These are phyloP conservation scores for Hyperoplus immaculatus DNA, from an alignment of 2,797 vertebrate genomes.

Conservation along the genomic window DNA sequence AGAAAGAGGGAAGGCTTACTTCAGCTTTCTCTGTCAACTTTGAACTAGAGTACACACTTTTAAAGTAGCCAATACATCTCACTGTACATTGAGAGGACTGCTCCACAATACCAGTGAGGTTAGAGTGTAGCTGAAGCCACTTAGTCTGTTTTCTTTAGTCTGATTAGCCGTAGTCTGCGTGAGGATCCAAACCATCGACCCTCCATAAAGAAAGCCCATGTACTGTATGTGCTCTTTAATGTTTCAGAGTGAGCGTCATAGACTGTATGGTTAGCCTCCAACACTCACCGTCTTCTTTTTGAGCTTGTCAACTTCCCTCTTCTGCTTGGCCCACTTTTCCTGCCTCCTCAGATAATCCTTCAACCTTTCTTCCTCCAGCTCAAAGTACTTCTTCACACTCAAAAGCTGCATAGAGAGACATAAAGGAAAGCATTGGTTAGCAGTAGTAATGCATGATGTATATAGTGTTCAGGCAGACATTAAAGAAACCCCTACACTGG, in stretches of 20 bases:
- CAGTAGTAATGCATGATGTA: background rate
- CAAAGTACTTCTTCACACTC: conserved; percentile 85
- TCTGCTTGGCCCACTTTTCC: conserved; percentile 74
- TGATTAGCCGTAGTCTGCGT: too few relatives aligned
- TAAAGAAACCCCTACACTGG: background rate
- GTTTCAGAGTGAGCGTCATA: background rate
- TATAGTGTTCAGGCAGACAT: background rate
- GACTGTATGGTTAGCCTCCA: background rate
- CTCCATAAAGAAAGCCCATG: background rate
- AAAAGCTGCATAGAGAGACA: conserved; percentile 74
- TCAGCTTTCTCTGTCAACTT: conserved; percentile 17
- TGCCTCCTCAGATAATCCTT: conserved; percentile 80
- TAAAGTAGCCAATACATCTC: conserved; percentile 20
- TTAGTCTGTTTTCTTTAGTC: background rate
- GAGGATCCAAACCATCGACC: conserved; percentile 4
- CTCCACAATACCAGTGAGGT: background rate
- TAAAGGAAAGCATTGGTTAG: background rate
- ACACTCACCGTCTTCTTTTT: conserved; percentile 74
- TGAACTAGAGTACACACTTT: conserved; percentile 18
- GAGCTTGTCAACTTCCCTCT: conserved; percentile 71
- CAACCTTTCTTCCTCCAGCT: conserved; percentile 87
- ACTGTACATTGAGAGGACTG: conserved; percentile 7
- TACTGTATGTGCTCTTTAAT: background rate
- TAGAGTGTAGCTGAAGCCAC: conserved; percentile 5
- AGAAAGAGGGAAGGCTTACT: background rate